These are phyloP conservation scores for Neotragus moschatus DNA, from an alignment of 2,113 vertebrate genomes.

Conservation along the genomic window DNA sequence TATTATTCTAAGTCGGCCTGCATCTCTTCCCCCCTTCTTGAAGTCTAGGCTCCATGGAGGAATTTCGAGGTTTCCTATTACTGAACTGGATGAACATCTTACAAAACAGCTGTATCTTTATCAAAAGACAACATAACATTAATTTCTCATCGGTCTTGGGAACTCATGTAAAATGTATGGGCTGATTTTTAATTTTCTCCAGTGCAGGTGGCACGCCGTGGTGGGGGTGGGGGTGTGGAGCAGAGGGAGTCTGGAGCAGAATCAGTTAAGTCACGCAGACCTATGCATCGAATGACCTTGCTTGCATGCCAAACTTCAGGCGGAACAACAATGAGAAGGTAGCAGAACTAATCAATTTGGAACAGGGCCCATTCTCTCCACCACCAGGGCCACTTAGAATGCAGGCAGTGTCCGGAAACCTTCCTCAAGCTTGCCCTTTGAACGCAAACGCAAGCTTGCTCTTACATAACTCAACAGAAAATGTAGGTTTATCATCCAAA, in stretches of 20 bases:
- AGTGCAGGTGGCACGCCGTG: conserved; percentile 61
- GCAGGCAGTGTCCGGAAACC: conserved; percentile 44
- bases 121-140: conserved; percentile 84
- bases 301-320: conserved; percentile 33
- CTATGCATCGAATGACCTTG: conserved; percentile 53
- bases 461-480: conserved; percentile 73
- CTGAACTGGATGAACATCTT: conserved; percentile 74
- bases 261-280: conserved; percentile 36
- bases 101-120: conserved; percentile 78
- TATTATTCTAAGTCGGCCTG: neutral
- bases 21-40: conserved; percentile 43
- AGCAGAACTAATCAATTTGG: conserved; percentile 75
- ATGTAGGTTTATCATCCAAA: conserved; percentile 59
- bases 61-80: conserved; percentile 76
- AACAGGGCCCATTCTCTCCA: conserved; percentile 43
- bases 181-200: conserved; percentile 81
- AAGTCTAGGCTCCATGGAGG: conserved; percentile 49
- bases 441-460: conserved; percentile 69
- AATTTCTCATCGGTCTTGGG: conserved; percentile 77
- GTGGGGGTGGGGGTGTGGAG: neutral
- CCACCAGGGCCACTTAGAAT: conserved; percentile 71
- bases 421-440: conserved; percentile 72
- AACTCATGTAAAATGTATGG: conserved; percentile 84
- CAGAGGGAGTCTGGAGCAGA: neutral
- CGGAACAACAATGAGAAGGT: conserved; percentile 44